A percentile compares a stretch with the other conserved stretches of the same genome.
Conservation (phyloP, 2,888 invertebrate species). For the Drosophila histrio region DNA sequence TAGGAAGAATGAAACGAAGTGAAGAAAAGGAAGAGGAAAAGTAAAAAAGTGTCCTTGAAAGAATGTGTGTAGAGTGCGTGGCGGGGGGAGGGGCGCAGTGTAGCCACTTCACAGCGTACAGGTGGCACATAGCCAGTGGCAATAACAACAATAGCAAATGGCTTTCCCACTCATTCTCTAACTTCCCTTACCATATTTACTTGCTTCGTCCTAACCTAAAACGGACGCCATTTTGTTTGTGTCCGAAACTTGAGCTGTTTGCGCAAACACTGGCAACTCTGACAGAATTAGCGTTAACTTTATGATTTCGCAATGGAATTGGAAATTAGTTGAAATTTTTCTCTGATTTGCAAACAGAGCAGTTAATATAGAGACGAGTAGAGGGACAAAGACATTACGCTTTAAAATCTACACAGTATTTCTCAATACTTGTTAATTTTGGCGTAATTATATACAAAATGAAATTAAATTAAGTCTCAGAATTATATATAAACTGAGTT, state of each 20-base stretch:
- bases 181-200: not conserved
- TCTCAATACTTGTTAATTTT: too few relatives aligned
- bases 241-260: conserved; percentile 33
- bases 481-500: too few relatives aligned
- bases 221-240: conserved; percentile 48
- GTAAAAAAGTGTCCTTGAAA: conserved; percentile 67
- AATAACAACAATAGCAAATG: conserved; percentile 20
- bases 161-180: not conserved
- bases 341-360: not conserved
- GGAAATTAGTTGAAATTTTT: not conserved
- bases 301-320: not conserved
- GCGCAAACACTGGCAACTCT: conserved; percentile 23
- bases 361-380: too few relatives aligned
- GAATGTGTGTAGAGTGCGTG: conserved; percentile 18
- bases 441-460: too few relatives aligned
- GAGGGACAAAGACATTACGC: too few relatives aligned
- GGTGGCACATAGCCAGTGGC: conserved; percentile 73
- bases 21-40: not conserved
- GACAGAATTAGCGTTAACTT: not conserved
- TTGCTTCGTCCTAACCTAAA: not conserved
- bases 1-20: not conserved
- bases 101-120: conserved; percentile 43
- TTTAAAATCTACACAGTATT: too few relatives aligned
- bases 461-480: too few relatives aligned
- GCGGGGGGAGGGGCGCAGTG: not conserved